Percentiles rank a stretch among this genome's conserved stretches.
These are phyloP conservation scores for Corythoichthys haematopterus DNA, from an alignment of 2,113 vertebrate genomes.

Conservation along the genomic window DNA sequence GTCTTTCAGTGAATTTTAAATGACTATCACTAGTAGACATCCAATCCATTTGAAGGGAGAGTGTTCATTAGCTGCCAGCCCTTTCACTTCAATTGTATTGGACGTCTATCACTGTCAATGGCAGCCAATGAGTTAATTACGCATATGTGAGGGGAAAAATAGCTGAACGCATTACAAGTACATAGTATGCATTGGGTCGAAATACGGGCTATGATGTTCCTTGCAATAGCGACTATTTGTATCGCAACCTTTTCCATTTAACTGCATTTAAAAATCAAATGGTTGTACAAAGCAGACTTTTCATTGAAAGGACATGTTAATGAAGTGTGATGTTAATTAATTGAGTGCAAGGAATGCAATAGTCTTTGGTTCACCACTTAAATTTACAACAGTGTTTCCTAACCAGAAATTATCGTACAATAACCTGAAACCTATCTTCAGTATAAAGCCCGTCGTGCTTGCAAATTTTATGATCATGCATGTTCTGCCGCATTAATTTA, in stretches of 20 bases:
- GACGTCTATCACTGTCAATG: no score
- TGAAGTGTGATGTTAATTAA: constrained; percentile 30
- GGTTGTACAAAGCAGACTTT: constrained; percentile 17
- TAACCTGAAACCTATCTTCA: background rate
- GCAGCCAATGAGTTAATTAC: no score
- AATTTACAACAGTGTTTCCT: constrained; percentile 15
- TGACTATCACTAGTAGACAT: no score
- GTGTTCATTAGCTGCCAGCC: no score
- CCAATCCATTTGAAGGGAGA: no score
- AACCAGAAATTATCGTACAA: background rate
- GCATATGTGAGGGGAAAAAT: no score
- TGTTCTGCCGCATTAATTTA: background rate
- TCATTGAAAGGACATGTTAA: constrained; percentile 23
- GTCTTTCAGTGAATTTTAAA: no score
- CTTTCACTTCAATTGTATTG: no score
- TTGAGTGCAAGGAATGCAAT: constrained; percentile 29
- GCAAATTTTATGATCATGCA: background rate
- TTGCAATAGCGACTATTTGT: background rate
- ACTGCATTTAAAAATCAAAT: constrained; percentile 19
- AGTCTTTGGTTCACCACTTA: constrained; percentile 15
- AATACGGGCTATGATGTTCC: no score
- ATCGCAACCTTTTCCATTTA: constrained; percentile 8
- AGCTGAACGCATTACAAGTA: no score
- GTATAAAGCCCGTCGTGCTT: constrained; percentile 2
- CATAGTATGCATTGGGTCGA: no score